Evolutionary conservation across 2,888 invertebrate genomes (phyloP).

Genomic region (Rhabditoides inermis): DNA sequence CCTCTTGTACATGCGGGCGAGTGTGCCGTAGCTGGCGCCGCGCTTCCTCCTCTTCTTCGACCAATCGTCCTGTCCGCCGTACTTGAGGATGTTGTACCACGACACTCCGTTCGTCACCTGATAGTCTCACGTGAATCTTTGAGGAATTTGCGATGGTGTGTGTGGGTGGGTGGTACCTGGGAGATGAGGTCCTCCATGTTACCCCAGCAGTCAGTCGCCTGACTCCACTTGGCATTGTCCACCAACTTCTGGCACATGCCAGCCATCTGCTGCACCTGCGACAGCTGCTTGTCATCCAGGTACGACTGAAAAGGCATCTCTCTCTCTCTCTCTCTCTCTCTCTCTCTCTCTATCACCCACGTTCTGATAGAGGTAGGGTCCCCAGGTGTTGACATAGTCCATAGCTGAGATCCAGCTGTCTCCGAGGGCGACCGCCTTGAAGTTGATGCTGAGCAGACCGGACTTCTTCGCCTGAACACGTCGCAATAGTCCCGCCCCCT

Average conservation of each 20-base stretch:
- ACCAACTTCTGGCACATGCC: conserved; percentile 50
- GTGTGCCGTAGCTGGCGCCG: neutral
- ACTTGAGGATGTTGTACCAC: conserved; percentile 70
- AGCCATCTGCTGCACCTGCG: conserved; percentile 19
- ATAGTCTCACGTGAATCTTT: neutral
- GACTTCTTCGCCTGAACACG: conserved; percentile 62
- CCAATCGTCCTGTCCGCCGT: conserved; percentile 35
- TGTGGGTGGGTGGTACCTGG: neutral
- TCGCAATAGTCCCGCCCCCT: no score
- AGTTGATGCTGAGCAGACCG: conserved; percentile 61
- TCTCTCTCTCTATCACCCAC: conserved; percentile 55
- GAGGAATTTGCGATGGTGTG: no score
- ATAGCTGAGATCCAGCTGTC: conserved; percentile 84
- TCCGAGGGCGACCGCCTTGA: conserved; percentile 73
- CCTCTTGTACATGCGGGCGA: conserved; percentile 26
- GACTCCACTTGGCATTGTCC: conserved; percentile 59
- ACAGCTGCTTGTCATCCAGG: conserved; percentile 35
- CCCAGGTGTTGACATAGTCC: conserved; percentile 76
- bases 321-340: no score
- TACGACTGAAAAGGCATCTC: conserved; percentile 26
- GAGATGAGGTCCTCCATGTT: conserved; percentile 62
- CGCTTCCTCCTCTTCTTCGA: conserved; percentile 12
- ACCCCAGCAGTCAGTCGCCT: conserved; percentile 65
- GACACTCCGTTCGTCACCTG: conserved; percentile 63
- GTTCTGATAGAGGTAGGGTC: conserved; percentile 67